These are phyloP conservation scores for Macropis europaea DNA, from an alignment of 2,888 invertebrate species.

Conservation along the genomic window DNA sequence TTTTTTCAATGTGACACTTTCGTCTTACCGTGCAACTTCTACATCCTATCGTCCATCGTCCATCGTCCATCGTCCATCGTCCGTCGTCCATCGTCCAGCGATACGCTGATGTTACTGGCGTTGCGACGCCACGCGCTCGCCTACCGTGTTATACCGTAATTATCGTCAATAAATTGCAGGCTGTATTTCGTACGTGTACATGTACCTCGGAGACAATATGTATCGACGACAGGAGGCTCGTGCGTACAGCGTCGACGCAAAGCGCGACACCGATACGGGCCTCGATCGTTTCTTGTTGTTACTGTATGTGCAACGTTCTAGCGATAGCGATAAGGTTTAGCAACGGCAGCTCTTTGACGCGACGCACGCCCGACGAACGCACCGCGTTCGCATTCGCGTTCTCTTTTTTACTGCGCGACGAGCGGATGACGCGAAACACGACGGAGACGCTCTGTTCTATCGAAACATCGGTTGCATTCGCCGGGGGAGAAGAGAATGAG, in stretches of 20 bases:
- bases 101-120: constrained; percentile 44
- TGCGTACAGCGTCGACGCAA: constrained; percentile 21
- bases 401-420: no score
- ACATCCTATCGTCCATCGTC: constrained; percentile 15
- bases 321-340: not conserved
- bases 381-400: no score
- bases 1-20: constrained; percentile 75
- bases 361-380: no score
- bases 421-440: no score
- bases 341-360: no score
- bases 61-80: constrained; percentile 14
- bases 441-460: no score
- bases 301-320: not conserved
- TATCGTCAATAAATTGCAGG: constrained; percentile 65
- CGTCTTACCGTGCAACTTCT: constrained; percentile 49
- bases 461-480: no score
- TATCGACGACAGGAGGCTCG: constrained; percentile 49
- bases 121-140: constrained; percentile 18
- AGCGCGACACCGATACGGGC: constrained; percentile 3
- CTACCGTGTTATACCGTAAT: constrained; percentile 25
- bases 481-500: no score
- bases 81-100: constrained; percentile 42
- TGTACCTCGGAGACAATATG: constrained; percentile 73
- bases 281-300: constrained; percentile 17
- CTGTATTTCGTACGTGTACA: constrained; percentile 69